Conservation (phyloP, 2,113 vertebrate genomes). For the Rhinoderma darwinii region DNA sequence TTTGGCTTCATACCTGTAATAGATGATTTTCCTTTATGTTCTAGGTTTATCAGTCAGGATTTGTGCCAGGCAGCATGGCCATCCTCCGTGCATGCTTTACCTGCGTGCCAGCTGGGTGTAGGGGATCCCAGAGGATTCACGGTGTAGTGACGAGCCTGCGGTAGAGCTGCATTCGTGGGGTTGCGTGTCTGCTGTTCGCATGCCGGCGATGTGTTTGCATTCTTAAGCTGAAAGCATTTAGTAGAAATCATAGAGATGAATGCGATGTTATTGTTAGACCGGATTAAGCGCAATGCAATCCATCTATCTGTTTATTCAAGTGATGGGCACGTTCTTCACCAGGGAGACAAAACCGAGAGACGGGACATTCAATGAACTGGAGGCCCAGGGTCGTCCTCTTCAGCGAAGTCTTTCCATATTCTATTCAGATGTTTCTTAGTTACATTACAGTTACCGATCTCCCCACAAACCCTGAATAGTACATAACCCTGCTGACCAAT, state of each 20-base stretch:
- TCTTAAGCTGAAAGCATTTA: conserved; percentile 51
- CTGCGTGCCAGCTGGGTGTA: not conserved
- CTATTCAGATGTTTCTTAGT: no score
- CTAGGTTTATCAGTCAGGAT: no score
- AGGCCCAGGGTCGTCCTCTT: no score
- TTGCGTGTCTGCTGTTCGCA: conserved; percentile 23
- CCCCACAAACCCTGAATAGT: no score
- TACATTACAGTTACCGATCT: no score
- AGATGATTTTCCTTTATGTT: no score
- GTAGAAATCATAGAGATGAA: conserved; percentile 41
- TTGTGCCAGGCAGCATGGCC: no score
- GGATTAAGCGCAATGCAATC: conserved; percentile 51
- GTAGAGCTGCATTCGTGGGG: not conserved
- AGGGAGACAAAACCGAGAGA: not conserved
- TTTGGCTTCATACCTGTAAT: no score
- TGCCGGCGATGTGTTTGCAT: conserved; percentile 35
- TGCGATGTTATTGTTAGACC: conserved; percentile 39
- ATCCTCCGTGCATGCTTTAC: no score
- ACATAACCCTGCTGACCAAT: no score
- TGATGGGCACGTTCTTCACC: not conserved
- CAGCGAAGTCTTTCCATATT: no score
- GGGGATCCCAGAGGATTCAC: not conserved
- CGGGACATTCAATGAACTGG: no score
- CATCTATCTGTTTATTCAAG: conserved; percentile 49
- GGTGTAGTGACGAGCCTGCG: not conserved